Base-by-base conservation (phyloP, 2,797 vertebrate species). In the Macropodus opercularis region DNA sequence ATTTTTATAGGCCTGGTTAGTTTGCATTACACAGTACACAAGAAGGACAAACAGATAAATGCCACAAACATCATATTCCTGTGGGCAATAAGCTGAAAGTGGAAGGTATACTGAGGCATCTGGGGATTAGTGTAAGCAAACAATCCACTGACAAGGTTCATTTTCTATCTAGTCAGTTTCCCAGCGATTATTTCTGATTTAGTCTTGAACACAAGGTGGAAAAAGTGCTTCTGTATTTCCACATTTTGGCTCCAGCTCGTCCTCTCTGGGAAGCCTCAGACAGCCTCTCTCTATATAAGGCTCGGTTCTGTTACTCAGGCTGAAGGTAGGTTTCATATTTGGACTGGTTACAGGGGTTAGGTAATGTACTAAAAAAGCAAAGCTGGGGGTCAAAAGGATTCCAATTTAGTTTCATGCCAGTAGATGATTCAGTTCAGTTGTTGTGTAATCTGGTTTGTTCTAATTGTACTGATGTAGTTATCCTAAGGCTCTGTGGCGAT, bases 211-310 rank as follows among this genome's bases (percentile, higher is more conserved):
- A 1, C 2, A 23, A 49, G 13, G 43, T 38, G n/a, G n/a, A 63
- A 77, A 64, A 64, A 31, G 4, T 46, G 12, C 27, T 50, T 41
- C 12, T 71, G 17, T 54, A 10, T 50, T 67, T 75, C 44, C 44
- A 21, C n/a, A 22, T 64, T 48, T 69, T 63, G 63, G 29, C 34
- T 34, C 3, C 54, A 48, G 69, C 38, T 8, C 44, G 22, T 78
- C 32, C 11, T 62, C 69, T 52, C 36, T 36, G 21, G 13, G 26
- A 63, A 60, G 70, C 48, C 56, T 19, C 61, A 61, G 60, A 49
- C 55, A 11, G 50, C 40, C 44, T 69, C 36, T 83, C 66, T 88
- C 86, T 87, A 83, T 85, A 85, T 81, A 87, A 79, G 89, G 85
- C 50, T 34, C n/a, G 63, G 61, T 54, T 83, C 40, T 79, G 77